Conservation (phyloP, 2,888 invertebrate genomes). For the Plebejus melissa region DNA sequence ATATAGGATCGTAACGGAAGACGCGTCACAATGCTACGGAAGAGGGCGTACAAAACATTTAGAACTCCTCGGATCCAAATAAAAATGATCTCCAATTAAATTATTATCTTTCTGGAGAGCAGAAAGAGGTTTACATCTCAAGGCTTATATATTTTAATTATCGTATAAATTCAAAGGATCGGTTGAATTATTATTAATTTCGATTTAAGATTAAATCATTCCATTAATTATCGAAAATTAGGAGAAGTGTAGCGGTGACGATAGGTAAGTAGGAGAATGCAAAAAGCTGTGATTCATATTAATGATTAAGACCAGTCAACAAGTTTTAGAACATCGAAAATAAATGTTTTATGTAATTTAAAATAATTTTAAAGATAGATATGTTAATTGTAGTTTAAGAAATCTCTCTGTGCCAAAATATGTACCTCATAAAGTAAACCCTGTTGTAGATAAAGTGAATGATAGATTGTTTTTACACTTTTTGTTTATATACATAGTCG, state of each 20-base stretch:
- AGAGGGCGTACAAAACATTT: not conserved
- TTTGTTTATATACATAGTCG: conserved; percentile 52
- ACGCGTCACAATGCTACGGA: conserved; percentile 39
- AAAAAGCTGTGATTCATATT: conserved; percentile 76
- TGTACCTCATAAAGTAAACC: conserved; percentile 85
- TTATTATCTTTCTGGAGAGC: conserved; percentile 17
- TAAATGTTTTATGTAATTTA: conserved; percentile 70
- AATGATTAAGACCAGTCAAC: conserved; percentile 76
- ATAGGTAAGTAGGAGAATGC: conserved; percentile 74
- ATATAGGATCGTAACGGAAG: conserved; percentile 42
- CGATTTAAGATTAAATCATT: conserved; percentile 59
- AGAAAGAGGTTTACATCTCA: not conserved
- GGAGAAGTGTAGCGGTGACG: conserved; percentile 67
- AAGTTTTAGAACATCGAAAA: conserved; percentile 77
- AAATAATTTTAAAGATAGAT: conserved; percentile 64
- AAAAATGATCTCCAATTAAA: conserved; percentile 27
- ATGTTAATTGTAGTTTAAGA: conserved; percentile 73
- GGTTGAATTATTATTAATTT: conserved; percentile 35
- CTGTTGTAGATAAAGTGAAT: conserved; percentile 71
- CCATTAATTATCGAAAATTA: conserved; percentile 64
- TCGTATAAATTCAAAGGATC: conserved; percentile 45
- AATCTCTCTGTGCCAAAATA: conserved; percentile 89
- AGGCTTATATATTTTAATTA: conserved; percentile 42
- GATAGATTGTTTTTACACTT: conserved; percentile 58
- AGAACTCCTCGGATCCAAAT: not conserved